Evolutionary conservation across 2,797 vertebrate genomes (phyloP).

Genomic region (Melanotaenia pygmaea): DNA sequence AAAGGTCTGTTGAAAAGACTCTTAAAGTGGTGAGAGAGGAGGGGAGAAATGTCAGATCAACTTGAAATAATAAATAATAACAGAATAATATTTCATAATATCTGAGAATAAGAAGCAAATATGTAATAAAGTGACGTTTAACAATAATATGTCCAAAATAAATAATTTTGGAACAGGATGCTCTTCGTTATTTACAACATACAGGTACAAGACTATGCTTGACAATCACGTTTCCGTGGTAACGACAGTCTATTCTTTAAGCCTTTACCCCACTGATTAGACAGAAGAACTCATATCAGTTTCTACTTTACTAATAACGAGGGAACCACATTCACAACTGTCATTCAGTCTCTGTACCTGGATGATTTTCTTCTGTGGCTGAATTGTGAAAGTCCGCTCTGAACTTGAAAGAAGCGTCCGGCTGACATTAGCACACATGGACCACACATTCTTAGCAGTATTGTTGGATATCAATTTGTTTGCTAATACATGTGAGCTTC

Average conservation of each 20-base stretch:
- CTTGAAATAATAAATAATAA: neutral
- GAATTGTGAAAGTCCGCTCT: constrained; percentile 24
- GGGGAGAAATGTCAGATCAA: neutral
- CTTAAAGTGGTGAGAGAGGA: constrained; percentile 49
- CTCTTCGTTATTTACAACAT: neutral
- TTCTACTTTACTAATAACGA: neutral
- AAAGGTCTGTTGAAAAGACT: constrained; percentile 75
- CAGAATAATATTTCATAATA: neutral
- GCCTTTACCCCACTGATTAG: neutral
- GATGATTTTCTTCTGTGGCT: constrained; percentile 53
- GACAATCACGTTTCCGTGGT: neutral
- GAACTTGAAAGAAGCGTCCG: constrained; percentile 17
- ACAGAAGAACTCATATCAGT: neutral
- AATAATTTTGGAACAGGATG: neutral
- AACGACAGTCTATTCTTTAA: neutral
- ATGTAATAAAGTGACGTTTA: too few relatives aligned
- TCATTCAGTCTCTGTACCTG: constrained; percentile 59
- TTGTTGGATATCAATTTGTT: constrained; percentile 1
- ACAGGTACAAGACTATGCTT: too few relatives aligned
- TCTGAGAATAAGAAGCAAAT: neutral
- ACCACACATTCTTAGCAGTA: constrained; percentile 10
- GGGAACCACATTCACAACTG: neutral
- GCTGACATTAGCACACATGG: constrained; percentile 16
- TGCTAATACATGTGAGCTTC: constrained; percentile 31
- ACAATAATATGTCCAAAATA: neutral